Evolutionary conservation across 2,888 invertebrate species (phyloP).

Genomic region (Cephus rjabovi): DNA sequence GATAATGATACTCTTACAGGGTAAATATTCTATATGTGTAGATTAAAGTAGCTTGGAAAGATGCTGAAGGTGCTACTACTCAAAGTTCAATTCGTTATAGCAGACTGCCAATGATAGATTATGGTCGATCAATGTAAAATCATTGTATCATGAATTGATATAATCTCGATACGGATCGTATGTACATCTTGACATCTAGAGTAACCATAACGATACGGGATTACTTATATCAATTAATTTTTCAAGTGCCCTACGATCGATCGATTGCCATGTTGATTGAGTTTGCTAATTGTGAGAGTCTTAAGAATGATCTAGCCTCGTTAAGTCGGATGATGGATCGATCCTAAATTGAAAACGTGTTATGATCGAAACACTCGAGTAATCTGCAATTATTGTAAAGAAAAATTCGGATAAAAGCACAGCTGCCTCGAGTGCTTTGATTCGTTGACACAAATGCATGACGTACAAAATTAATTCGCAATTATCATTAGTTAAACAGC

Average conservation of each 20-base stretch:
- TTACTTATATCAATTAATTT: background rate
- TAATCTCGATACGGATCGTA: background rate
- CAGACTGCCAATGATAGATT: background rate
- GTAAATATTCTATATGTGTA: background rate
- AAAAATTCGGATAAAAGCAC: background rate
- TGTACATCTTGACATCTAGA: too few species aligned
- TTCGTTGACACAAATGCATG: background rate
- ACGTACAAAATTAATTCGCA: background rate
- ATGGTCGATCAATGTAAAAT: background rate
- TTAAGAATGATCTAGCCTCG: too few species aligned
- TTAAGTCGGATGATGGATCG: too few species aligned
- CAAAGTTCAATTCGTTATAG: background rate
- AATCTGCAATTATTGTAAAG: background rate
- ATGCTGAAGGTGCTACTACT: background rate
- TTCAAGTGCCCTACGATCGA: background rate
- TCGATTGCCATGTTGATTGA: background rate
- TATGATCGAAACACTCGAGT: background rate
- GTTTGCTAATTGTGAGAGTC: background rate
- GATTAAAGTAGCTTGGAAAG: background rate
- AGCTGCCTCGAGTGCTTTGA: background rate
- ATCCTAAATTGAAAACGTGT: background rate
- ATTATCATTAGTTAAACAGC: background rate
- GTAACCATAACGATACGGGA: background rate
- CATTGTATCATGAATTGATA: background rate
- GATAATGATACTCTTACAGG: background rate